Conservation (phyloP, 2,797 vertebrate genomes). For the Scyliorhinus canicula region DNA sequence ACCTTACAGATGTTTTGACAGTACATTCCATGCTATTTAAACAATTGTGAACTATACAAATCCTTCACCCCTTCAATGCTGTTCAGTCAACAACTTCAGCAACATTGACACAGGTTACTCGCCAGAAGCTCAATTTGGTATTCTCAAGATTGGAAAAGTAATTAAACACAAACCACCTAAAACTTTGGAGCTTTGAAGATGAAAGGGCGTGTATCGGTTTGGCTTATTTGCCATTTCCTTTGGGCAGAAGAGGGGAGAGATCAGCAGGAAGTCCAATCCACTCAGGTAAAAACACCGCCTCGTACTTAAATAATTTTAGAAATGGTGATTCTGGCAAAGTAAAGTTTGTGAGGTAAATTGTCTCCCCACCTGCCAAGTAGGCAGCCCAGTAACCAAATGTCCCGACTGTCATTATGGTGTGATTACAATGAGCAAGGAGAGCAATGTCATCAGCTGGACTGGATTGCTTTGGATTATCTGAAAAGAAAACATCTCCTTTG, state of each 20-base stretch:
- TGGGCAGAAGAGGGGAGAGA: slow-evolving; percentile 44
- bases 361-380: slow-evolving; percentile 45
- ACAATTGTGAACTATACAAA: no score
- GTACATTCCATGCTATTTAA: no score
- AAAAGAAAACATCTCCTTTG: slow-evolving; percentile 47
- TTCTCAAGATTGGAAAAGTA: slow-evolving; percentile 50
- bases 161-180: background rate
- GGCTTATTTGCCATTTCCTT: slow-evolving; percentile 40
- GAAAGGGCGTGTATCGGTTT: slow-evolving; percentile 48
- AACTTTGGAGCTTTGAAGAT: slow-evolving; percentile 41
- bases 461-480: slow-evolving; percentile 43
- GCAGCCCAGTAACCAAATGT: no score
- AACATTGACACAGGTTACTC: slow-evolving; percentile 49
- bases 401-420: slow-evolving; percentile 52
- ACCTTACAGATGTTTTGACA: no score
- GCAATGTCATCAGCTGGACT: slow-evolving; percentile 42
- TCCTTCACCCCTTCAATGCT: no score
- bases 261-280: slow-evolving; percentile 53
- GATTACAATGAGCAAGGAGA: slow-evolving; percentile 50
- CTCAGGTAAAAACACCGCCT: slow-evolving; percentile 50
- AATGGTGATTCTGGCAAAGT: slow-evolving; percentile 50
- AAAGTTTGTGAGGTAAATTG: slow-evolving; percentile 50
- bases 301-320: slow-evolving; percentile 49
- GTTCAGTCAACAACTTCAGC: no score
- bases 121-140: slow-evolving; percentile 47